Evolutionary conservation across 2,888 invertebrate species (phyloP).

Genomic region (Schizotus pectinicornis): DNA sequence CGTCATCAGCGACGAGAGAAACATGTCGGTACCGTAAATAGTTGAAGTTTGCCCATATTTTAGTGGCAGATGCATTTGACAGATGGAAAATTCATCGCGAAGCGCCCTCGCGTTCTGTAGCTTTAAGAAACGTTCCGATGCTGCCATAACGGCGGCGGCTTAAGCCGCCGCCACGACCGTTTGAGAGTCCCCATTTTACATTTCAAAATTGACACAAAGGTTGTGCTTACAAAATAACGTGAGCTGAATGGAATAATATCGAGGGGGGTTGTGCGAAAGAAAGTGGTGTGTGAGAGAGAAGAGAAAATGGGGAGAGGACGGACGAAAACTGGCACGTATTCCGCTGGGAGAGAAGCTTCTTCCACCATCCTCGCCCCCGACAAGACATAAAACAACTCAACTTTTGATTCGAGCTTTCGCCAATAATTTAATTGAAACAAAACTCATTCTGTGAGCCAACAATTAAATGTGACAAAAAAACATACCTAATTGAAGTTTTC

Average conservation of each 20-base stretch:
- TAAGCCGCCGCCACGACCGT: slow-evolving; percentile 40
- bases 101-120: slow-evolving; percentile 29
- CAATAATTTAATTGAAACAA: no score
- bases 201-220: slow-evolving; percentile 43
- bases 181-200: slow-evolving; percentile 42
- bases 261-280: background rate
- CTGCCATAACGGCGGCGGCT: slow-evolving; percentile 34
- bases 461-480: no score
- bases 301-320: background rate
- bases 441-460: no score
- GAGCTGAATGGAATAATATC: slow-evolving; percentile 42
- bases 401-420: no score
- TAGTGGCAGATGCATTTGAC: slow-evolving; percentile 51
- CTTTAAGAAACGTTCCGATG: slow-evolving; percentile 40
- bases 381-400: no score
- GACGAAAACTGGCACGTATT: background rate
- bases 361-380: no score
- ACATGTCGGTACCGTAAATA: slow-evolving; percentile 35
- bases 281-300: background rate
- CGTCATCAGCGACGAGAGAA: no score
- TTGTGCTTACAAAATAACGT: slow-evolving; percentile 47
- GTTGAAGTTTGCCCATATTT: slow-evolving; percentile 50
- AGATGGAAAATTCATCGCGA: slow-evolving; percentile 50
- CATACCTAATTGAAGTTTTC: no score
- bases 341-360: no score